Base-by-base conservation (phyloP, 1,140 invertebrate genomes). In the silkworm (Bombyx mori) region DNA sequence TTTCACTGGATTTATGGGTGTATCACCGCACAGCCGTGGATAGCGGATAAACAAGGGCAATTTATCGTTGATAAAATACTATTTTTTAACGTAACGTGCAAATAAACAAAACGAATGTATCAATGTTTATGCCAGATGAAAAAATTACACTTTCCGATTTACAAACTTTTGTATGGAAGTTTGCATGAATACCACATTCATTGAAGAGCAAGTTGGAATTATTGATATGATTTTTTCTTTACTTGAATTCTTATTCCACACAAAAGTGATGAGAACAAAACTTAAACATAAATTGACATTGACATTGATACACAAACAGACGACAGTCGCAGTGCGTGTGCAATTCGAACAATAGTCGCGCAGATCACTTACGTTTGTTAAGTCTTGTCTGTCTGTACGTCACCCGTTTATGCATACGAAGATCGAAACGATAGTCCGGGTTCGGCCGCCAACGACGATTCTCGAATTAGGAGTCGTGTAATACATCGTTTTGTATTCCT, bases 1-100 rank as follows among this genome's bases (percentile, higher is more conserved):
- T 81, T 86, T 77, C 73, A 69, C 73, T 76, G 67, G 77, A 86
- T 86, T 86, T 86, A 86, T 86, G 80, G 61, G 79, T 73, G 79
- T 76, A 80, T 80, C 78, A 75, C 68, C 63, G 70, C 55, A 35
- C 26, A 35, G 59, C 62, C 74, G 75, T 70, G 72, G 78, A 81
- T 77, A 82, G 74, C 80, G 77, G 60, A 66, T 74, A 80, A 82
- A 85, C 83, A 79, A 75, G 77, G 68, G 69, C 63, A 82, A 79
- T 80, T 83, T 78, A 74, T 81, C 79, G 68, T 62, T 71, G 69
- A 67, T 70, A 78, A 70, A 76, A 63, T 68, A 69, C 71, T 68
- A 75, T 83, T 76, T 83, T 83, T 86, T 79, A 74, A 35, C 26
- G 26, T 35, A 35, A 3, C 26, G 4, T 35, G 26, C 26, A 35